Evolutionary conservation across 2,797 vertebrate species (phyloP), one percentile per base, ranked within the genome.

Genomic region (Rallus crepitans): DNA sequence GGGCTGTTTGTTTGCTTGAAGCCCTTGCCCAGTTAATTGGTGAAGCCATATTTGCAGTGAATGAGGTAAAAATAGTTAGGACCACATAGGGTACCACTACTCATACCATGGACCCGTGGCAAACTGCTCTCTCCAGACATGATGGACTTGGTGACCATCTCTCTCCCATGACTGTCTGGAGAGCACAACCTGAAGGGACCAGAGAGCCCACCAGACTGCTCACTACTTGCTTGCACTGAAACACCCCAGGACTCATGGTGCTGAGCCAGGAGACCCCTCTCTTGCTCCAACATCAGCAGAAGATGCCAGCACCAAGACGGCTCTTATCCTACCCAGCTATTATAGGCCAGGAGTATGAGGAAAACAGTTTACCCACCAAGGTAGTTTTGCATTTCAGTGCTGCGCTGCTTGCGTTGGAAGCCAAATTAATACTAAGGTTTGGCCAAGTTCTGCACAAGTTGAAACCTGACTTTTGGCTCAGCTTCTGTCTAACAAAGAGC

Each of bases 391-490:
- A n/a, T 94, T 88, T 53, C 80, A 60, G 35, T 11, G 24, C 53
- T 73, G 61, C 0, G 0, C 69, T 27, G 50, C 52, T 72, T 72
- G n/a, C 70, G 55, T 42, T 86, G 66, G 73, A 72, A 94, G 93
- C 42, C 80, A 93, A 94, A 72, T 86, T 82, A 92, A 91, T 65
- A 85, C 45, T 11, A 73, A 84, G 15, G 23, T 45, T 86, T 84
- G 66, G 85, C 70, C 42, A 79, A 84, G 52, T 47, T 87, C 50
- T 89, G 40, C 25, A 53, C 78, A 82, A 85, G 66, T 24, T 90
- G 77, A 91, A 95, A 90, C 35, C 73, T 66, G 59, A 65, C 56
- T 89, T 94, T 82, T 86, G 45, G 65, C 57, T 89, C 39, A 12
- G 57, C 39, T 92, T 89, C 76, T 81, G 69, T 48, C 55, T 86